Evolutionary conservation across 2,797 vertebrate genomes (phyloP).

Genomic region (Cryptoblepharus egeriae): DNA sequence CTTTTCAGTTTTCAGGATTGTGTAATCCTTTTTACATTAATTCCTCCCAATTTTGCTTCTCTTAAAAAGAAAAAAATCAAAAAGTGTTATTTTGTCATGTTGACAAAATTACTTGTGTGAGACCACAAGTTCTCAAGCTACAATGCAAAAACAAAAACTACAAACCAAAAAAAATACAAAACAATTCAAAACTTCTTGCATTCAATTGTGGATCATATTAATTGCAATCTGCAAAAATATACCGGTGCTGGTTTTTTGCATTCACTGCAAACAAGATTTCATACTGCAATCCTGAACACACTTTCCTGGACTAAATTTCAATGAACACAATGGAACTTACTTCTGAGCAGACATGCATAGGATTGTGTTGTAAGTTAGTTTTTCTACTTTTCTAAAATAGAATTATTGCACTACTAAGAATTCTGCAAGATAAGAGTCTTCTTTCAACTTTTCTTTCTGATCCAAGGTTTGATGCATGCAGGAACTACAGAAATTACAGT

Average conservation of each 20-base stretch:
- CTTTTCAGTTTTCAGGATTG: background rate
- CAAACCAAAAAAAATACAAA: too few relatives aligned
- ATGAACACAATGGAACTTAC: too few relatives aligned
- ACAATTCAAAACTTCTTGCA: background rate
- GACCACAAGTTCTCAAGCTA: slow-evolving; percentile 8
- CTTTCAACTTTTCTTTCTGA: background rate
- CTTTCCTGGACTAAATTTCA: too few relatives aligned
- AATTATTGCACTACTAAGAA: background rate
- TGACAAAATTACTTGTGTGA: background rate
- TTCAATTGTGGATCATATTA: background rate
- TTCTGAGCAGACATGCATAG: too few relatives aligned
- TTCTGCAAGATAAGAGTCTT: background rate
- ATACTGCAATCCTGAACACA: too few relatives aligned
- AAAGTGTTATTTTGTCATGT: slow-evolving; percentile 3
- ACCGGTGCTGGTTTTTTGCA: background rate
- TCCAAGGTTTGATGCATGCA: background rate
- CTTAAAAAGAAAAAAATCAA: background rate
- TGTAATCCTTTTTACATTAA: background rate
- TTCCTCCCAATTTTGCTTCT: background rate
- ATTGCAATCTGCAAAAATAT: background rate
- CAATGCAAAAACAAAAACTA: too few relatives aligned
- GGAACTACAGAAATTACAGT: background rate
- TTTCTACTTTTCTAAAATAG: too few relatives aligned
- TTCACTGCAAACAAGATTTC: background rate
- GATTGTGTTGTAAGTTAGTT: background rate